phyloP scores from a whole-genome alignment of 2,113 vertebrate species.

The Cacatua alba region DNA sequence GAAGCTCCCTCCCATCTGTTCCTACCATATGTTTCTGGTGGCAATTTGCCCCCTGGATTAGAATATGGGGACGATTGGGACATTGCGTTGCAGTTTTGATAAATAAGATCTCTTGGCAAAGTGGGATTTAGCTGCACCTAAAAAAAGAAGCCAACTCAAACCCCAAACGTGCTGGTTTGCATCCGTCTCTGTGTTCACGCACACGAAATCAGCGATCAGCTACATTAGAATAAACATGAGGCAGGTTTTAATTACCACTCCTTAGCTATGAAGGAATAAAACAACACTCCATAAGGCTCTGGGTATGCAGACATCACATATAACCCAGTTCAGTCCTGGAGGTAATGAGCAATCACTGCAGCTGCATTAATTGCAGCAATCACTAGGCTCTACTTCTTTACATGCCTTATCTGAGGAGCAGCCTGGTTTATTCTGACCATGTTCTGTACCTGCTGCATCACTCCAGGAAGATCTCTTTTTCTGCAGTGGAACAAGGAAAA shows the following conservation, averaged over 20 bases:
- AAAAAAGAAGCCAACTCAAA: background rate
- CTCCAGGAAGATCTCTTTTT: background rate
- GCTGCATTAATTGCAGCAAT: background rate
- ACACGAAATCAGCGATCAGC: background rate
- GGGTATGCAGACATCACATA: background rate
- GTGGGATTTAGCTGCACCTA: background rate
- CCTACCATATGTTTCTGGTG: background rate
- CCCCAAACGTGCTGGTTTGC: background rate
- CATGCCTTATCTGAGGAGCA: background rate
- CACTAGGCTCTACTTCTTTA: accelerated
- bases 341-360: background rate
- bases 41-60: background rate
- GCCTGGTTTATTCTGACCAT: accelerated
- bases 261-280: background rate
- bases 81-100: no score
- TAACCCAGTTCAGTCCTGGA: background rate
- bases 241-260: background rate
- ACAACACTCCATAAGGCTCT: background rate
- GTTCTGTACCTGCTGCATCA: background rate
- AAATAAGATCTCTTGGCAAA: background rate
- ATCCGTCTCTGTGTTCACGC: background rate
- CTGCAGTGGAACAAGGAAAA: background rate
- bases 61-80: background rate
- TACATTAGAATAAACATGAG: background rate
- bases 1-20: conserved; percentile 39